Evolutionary conservation across 2,888 invertebrate species (phyloP).

Genomic region (Cetonia aurata): DNA sequence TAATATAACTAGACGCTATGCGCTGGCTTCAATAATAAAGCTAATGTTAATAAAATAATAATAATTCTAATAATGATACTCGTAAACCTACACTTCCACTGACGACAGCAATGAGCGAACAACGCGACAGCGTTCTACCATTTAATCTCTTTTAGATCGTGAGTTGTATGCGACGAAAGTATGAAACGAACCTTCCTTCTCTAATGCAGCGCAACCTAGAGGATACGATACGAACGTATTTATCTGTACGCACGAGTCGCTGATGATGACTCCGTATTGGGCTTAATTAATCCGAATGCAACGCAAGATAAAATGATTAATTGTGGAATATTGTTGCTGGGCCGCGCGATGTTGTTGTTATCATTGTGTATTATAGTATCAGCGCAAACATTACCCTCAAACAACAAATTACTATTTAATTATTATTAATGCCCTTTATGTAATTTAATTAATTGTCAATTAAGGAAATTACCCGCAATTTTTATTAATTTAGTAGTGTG

Average conservation of each 20-base stretch:
- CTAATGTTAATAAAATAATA: not conserved
- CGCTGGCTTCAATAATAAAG: slow-evolving; percentile 41
- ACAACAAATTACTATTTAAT: slow-evolving; percentile 58
- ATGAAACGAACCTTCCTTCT: too few species aligned
- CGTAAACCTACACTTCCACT: too few species aligned
- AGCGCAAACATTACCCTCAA: slow-evolving; percentile 51
- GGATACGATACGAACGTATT: too few species aligned
- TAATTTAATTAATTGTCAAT: slow-evolving; percentile 64
- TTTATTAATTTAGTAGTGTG: slow-evolving; percentile 26
- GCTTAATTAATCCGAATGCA: slow-evolving; percentile 59
- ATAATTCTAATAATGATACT: too few species aligned
- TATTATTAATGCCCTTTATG: slow-evolving; percentile 59
- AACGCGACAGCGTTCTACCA: not conserved
- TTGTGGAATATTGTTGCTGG: slow-evolving; percentile 49
- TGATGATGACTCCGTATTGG: slow-evolving; percentile 49
- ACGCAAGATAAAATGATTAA: slow-evolving; percentile 58
- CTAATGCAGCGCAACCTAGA: too few species aligned
- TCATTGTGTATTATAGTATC: slow-evolving; percentile 41
- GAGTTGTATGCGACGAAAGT: not conserved
- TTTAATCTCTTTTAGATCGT: not conserved
- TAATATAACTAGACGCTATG: slow-evolving; percentile 53
- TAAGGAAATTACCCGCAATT: slow-evolving; percentile 59
- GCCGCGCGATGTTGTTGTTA: slow-evolving; percentile 6
- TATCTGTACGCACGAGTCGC: too few species aligned
- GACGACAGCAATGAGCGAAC: not conserved